Base-by-base conservation (phyloP, 2,888 invertebrate genomes). In the Orchesella flavescens region DNA sequence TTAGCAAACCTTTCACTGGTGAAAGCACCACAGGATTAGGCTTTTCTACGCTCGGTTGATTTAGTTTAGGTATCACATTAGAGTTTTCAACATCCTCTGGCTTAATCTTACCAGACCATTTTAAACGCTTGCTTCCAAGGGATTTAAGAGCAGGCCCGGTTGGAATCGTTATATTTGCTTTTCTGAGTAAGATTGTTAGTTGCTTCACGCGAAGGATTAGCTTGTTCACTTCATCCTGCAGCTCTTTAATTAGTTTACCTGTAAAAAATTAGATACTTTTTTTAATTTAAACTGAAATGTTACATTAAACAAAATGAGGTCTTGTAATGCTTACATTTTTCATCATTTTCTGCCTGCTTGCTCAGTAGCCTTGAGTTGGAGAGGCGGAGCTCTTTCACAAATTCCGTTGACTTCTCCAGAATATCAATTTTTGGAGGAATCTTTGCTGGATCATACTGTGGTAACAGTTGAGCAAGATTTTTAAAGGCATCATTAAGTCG, bases 161-260 rank as follows among this genome's bases (percentile, higher is more conserved):
- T 17, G 88, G 88, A 57, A 88, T 88, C 0, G 83, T 78, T 1
- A 88, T 88, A 49, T 85, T 85, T 15, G 87, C 87, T 75, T 87
- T 81, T 24, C 80, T 84, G 19, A 88, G 63, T 19, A 88, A 80
- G 10, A 77, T 19, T 13, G 87, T 88, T 0, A 88, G 75, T 73
- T 88, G 88, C 63, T 87, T 88, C 13, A 88, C 88, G 9, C 88
- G 76, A 13, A 88, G 55, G 46, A 88, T 88, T 19, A 88, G 66
- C 63, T 84, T 88, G 61, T 88, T 88, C 0, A 87, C 87, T 76
- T 88, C 88, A 84, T 88, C 88, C 34, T 88, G 87, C 1, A 88
- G 80, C 49, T 87, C 84, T 57, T 85, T 86, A n/a, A 88, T 87
- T 12, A 87, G 63, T 78, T 86, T 87, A 63, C 84, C 88, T 88